phyloP scores from a whole-genome alignment of 2,797 vertebrate genomes.

The Triplophysa yarkandensis region DNA sequence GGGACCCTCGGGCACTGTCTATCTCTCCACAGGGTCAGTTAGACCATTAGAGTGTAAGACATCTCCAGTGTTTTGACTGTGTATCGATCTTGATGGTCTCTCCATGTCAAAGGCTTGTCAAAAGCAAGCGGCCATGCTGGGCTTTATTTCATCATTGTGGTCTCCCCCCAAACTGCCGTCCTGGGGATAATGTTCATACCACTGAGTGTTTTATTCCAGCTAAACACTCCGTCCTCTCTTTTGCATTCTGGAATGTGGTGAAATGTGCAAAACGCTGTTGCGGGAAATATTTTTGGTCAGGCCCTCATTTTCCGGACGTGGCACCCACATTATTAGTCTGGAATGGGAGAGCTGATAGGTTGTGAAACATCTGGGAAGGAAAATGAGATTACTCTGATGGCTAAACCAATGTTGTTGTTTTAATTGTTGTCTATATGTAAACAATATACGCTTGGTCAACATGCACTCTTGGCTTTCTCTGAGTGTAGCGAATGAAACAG shows the following conservation, averaged over 20 bases:
- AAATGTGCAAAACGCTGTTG: conserved; percentile 45
- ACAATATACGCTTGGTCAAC: too few relatives aligned
- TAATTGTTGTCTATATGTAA: conserved; percentile 9
- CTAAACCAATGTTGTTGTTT: conserved; percentile 19
- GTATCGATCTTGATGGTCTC: conserved; percentile 48
- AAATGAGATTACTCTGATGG: background rate
- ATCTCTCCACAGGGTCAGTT: conserved; percentile 30
- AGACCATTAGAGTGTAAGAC: conserved; percentile 39
- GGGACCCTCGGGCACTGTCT: conserved; percentile 33
- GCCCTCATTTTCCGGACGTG: conserved; percentile 46
- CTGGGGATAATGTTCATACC: conserved; percentile 5
- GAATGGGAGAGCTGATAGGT: conserved; percentile 38
- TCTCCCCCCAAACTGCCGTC: conserved; percentile 37
- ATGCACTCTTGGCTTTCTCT: too few relatives aligned
- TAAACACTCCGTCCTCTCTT: conserved; percentile 47
- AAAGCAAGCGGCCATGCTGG: conserved; percentile 16
- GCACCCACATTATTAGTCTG: conserved; percentile 54
- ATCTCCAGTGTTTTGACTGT: conserved; percentile 55
- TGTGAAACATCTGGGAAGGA: conserved; percentile 48
- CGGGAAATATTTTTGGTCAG: conserved; percentile 53
- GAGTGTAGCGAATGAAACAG: background rate
- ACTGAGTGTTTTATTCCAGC: conserved; percentile 19
- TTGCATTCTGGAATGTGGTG: conserved; percentile 48
- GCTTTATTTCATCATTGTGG: conserved; percentile 18
- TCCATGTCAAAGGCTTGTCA: conserved; percentile 31